Evolutionary conservation across 2,113 vertebrate species (phyloP).

Genomic region (Centropus unirufus): DNA sequence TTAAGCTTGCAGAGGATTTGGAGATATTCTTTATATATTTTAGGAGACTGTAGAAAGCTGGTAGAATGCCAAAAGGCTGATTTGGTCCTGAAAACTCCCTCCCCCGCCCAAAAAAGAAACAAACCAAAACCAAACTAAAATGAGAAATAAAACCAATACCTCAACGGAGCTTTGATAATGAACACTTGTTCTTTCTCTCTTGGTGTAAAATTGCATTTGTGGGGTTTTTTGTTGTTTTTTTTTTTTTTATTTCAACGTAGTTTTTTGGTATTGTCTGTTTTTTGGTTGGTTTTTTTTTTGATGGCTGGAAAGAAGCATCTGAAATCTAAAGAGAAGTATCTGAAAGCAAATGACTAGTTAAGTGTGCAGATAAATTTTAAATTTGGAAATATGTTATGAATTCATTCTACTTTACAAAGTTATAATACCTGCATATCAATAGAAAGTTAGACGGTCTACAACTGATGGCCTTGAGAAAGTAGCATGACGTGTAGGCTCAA

Average conservation of each 20-base stretch:
- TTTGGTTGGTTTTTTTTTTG: too few relatives aligned
- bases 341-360: background rate
- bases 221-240: background rate
- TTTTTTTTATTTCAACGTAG: too few relatives aligned
- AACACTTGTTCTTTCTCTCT: background rate
- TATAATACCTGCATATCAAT: background rate
- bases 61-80: background rate
- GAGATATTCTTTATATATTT: background rate
- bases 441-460: background rate
- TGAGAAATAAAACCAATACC: rapidly evolving
- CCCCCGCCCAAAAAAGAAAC: too few relatives aligned
- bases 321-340: background rate
- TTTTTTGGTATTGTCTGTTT: rapidly evolving
- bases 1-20: background rate
- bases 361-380: background rate
- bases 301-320: background rate
- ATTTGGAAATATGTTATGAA: background rate
- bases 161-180: background rate
- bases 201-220: background rate
- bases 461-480: background rate
- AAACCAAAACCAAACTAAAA: background rate
- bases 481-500: background rate
- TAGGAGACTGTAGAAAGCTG: background rate
- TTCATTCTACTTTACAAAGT: background rate
- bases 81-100: background rate